Evolutionary conservation across 2,888 invertebrate genomes (phyloP).

Genomic region (Agonopterix heracliana): DNA sequence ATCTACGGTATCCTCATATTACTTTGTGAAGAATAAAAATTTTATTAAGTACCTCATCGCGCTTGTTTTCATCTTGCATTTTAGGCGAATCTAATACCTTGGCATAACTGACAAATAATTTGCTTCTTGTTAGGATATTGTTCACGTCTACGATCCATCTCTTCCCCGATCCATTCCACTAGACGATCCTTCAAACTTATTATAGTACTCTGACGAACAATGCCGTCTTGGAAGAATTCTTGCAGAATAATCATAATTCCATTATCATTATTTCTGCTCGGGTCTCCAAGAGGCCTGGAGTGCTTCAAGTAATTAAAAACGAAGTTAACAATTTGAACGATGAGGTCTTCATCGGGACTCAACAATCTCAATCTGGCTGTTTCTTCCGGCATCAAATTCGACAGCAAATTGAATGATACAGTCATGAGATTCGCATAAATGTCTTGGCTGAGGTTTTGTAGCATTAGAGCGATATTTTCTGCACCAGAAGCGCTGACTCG

Average conservation of each 20-base stretch:
- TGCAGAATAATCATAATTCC: conserved; percentile 51
- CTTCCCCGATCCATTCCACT: conserved; percentile 39
- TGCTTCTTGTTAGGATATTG: conserved; percentile 43
- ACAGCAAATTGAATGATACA: conserved; percentile 50
- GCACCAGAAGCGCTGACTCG: conserved; percentile 53
- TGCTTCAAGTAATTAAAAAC: conserved; percentile 63
- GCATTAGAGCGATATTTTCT: conserved; percentile 46
- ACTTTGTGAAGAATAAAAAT: too few species aligned
- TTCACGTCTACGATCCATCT: conserved; percentile 35
- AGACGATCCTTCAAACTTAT: conserved; percentile 45
- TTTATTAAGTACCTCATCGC: too few species aligned
- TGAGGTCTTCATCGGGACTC: conserved; percentile 59
- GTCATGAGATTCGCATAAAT: conserved; percentile 58
- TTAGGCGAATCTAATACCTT: conserved; percentile 47
- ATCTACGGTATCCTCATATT: too few species aligned
- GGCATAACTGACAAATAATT: conserved; percentile 45
- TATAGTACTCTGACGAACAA: conserved; percentile 51
- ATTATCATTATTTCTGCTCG: conserved; percentile 42
- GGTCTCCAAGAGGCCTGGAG: conserved; percentile 51
- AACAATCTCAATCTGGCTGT: conserved; percentile 49
- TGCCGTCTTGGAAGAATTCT: conserved; percentile 65
- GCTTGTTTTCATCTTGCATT: too few species aligned
- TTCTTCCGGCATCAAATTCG: conserved; percentile 49
- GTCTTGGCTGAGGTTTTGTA: conserved; percentile 56
- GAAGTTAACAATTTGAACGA: conserved; percentile 58